phyloP scores from a whole-genome alignment of 2,888 invertebrate species.

The Vesta saturnalis region DNA sequence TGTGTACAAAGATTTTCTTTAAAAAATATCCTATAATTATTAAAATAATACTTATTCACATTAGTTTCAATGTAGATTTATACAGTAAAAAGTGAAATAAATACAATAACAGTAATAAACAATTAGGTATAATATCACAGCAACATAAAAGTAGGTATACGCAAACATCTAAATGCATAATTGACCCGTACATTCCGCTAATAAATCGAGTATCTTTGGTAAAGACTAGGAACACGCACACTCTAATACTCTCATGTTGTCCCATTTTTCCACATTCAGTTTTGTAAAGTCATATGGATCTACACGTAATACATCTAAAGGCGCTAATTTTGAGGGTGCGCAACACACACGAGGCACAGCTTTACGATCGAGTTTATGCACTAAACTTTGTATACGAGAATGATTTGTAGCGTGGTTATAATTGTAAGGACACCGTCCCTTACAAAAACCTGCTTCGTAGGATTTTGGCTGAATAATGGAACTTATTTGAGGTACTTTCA shows the following conservation, averaged over 20 bases:
- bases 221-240: conserved; percentile 73
- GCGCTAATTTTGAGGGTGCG: conserved; percentile 73
- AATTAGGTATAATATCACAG: conserved; percentile 49
- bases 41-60: conserved; percentile 35
- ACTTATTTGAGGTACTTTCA: conserved; percentile 61
- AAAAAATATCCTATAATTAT: conserved; percentile 31
- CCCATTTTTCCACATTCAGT: conserved; percentile 74
- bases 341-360: conserved; percentile 71
- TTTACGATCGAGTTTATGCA: conserved; percentile 69
- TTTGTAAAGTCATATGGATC: conserved; percentile 71
- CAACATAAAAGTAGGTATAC: conserved; percentile 43
- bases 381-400: conserved; percentile 73
- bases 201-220: conserved; percentile 34
- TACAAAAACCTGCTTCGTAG: conserved; percentile 78
- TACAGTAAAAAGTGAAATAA: conserved; percentile 34
- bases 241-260: conserved; percentile 75
- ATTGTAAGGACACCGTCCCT: conserved; percentile 73
- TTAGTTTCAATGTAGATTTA: conserved; percentile 25
- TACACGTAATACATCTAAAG: conserved; percentile 72
- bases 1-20: too few relatives aligned
- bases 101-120: conserved; percentile 42
- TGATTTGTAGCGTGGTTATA: conserved; percentile 78
- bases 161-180: conserved; percentile 52
- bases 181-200: conserved; percentile 53
- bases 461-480: conserved; percentile 73